Conservation (phyloP, 2,113 vertebrate species). For the Clarias macrocephalus region DNA sequence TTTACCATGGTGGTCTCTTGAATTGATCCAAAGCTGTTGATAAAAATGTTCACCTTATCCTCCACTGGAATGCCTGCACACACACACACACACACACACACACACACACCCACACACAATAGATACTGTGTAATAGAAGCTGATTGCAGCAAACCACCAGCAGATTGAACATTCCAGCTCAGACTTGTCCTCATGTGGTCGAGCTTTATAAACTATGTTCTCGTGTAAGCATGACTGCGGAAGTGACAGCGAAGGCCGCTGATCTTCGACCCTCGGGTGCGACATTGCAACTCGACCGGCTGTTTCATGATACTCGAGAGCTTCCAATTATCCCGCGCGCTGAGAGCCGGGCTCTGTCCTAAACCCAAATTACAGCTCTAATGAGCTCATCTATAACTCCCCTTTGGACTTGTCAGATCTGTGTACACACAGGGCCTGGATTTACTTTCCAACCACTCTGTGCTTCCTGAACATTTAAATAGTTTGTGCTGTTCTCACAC, state of each 20-base stretch:
- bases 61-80: constrained; percentile 90
- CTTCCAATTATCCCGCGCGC: constrained; percentile 28
- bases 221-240: neutral
- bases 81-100: constrained; percentile 37
- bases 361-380: constrained; percentile 38
- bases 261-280: neutral
- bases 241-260: neutral
- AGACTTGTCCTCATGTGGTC: neutral
- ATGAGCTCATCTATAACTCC: constrained; percentile 24
- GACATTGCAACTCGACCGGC: constrained; percentile 10
- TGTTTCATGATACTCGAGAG: neutral
- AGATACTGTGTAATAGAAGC: neutral
- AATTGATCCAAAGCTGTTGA: constrained; percentile 98
- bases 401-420: constrained; percentile 11
- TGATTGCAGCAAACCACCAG: neutral
- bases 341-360: neutral
- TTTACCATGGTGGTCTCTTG: constrained; percentile 97
- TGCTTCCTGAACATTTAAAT: neutral
- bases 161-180: neutral
- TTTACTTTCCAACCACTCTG: neutral
- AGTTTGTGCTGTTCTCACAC: neutral
- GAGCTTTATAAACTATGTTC: neutral
- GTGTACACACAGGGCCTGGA: neutral
- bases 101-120: constrained; percentile 4
- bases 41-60: constrained; percentile 95